Evolutionary conservation across 2,113 vertebrate genomes (phyloP), one percentile per base, ranked within the genome.

Genomic region (Aldabrachelys gigantea): DNA sequence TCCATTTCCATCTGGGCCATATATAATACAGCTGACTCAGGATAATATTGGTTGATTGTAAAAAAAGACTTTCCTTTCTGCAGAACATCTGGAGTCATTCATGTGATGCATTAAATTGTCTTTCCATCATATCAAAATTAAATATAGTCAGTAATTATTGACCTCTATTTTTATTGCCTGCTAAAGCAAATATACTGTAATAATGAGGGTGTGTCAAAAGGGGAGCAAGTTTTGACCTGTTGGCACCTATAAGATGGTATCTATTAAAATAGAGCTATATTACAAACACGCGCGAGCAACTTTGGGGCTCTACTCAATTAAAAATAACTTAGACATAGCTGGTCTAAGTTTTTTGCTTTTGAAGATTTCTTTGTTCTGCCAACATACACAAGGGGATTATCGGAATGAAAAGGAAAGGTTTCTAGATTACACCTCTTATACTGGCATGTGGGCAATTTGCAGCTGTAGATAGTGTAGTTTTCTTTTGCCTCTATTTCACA

Each of bases 361-460:
- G 62, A 84, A 94, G 82, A 85, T 92, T 97, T 94, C 79, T 82
- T 93, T 91, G 90, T 84, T 27, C 84, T 98, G 93, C 92, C 88
- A 87, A 52, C 94, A 87, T 92, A 97, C 95, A 96, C 92, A 85
- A 56, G 53, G 95, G 86, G 93, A 92, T 57, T 92, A 65, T 96
- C 97, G 96, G 92, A 93, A 94, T 96, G 91, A 89, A 89, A 93
- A 97, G 89, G 85, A 97, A 96, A 88, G 53, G 44, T 81, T 93
- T 92, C 84, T 87, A 41, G 57, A 75, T 80, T 85, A 2, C 44
- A 57, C 92, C 93, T 98, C 95, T 94, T 96, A 81, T 88, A 94
- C 92, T 96, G 88, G 76, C 93, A 93, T 91, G 80, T 2, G 25
- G 84, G 90, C 82, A 62, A 3, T 93, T 93, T 96, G 52, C 82